Conservation (phyloP, 2,888 invertebrate species). For the Volucella inanis region DNA sequence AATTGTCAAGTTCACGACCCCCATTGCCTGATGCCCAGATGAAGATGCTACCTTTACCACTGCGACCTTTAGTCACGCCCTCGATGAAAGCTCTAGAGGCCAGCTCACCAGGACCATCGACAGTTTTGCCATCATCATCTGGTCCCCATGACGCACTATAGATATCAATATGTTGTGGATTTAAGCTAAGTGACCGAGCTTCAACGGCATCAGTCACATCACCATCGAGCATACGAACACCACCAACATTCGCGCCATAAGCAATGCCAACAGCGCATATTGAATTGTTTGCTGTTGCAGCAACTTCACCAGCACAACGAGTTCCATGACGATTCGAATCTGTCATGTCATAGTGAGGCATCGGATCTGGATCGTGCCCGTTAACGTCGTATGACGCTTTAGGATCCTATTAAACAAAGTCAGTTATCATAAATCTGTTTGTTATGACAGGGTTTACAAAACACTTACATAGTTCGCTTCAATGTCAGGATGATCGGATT, state of each 20-base stretch:
- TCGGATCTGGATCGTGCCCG: slow-evolving; percentile 97
- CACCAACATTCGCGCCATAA: slow-evolving; percentile 96
- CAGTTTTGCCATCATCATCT: slow-evolving; percentile 98
- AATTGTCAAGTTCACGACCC: slow-evolving; percentile 97
- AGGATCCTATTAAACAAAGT: slow-evolving; percentile 88
- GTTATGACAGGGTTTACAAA: background rate
- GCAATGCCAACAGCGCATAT: slow-evolving; percentile 98
- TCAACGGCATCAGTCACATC: slow-evolving; percentile 99
- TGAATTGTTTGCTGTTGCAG: slow-evolving; percentile 97
- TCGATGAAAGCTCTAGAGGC: slow-evolving; percentile 97
- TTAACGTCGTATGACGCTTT: slow-evolving; percentile 98
- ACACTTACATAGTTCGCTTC: slow-evolving; percentile 94
- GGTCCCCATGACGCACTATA: slow-evolving; percentile 99
- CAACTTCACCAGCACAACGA: slow-evolving; percentile 98
- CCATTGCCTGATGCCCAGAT: slow-evolving; percentile 99
- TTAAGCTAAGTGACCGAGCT: slow-evolving; percentile 95
- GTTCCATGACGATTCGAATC: slow-evolving; percentile 98
- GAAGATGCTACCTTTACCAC: slow-evolving; percentile 97
- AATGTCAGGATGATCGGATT: slow-evolving; percentile 97
- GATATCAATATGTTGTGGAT: slow-evolving; percentile 98
- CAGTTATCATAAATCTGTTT: too few relatives aligned
- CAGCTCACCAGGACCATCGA: slow-evolving; percentile 97
- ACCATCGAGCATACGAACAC: slow-evolving; percentile 98
- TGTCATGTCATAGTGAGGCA: slow-evolving; percentile 97
- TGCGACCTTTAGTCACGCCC: slow-evolving; percentile 96